Conservation (phyloP, 2,888 invertebrate genomes). For the Athalia rosae region DNA sequence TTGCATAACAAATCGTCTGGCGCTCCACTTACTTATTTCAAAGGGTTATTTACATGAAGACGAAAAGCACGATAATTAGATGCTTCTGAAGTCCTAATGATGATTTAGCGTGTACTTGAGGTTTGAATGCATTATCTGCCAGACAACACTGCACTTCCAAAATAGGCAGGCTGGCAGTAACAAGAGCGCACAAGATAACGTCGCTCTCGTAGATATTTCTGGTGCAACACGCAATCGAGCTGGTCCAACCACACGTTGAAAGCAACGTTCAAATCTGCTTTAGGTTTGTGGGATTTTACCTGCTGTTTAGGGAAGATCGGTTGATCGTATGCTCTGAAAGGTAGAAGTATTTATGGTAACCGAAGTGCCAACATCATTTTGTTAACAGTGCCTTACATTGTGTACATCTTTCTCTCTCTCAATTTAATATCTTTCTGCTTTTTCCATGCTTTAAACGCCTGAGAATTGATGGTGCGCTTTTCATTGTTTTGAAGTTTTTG, state of each 20-base stretch:
- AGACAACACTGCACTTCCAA: slow-evolving; percentile 47
- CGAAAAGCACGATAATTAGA: too few relatives aligned
- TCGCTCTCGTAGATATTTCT: slow-evolving; percentile 57
- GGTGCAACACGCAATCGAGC: slow-evolving; percentile 55
- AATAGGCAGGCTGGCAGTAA: slow-evolving; percentile 58
- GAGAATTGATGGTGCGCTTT: slow-evolving; percentile 48
- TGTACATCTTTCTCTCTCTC: slow-evolving; percentile 37
- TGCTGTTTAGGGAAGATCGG: neutral
- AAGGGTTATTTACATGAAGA: neutral
- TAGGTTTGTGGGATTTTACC: neutral
- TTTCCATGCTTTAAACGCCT: slow-evolving; percentile 49
- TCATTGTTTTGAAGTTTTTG: slow-evolving; percentile 27
- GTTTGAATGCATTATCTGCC: slow-evolving; percentile 22
- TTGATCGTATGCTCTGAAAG: slow-evolving; percentile 5
- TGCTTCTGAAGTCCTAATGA: too few relatives aligned
- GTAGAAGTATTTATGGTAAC: neutral
- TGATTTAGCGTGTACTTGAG: too few relatives aligned
- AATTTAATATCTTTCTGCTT: slow-evolving; percentile 46
- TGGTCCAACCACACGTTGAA: slow-evolving; percentile 57
- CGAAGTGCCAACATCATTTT: neutral
- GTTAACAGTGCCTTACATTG: slow-evolving; percentile 39
- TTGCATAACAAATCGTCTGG: too few relatives aligned
- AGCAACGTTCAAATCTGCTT: neutral
- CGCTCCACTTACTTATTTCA: neutral
- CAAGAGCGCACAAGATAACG: slow-evolving; percentile 55